Evolutionary conservation across 2,797 vertebrate genomes (phyloP).

Genomic region (Acanthiza pusilla): DNA sequence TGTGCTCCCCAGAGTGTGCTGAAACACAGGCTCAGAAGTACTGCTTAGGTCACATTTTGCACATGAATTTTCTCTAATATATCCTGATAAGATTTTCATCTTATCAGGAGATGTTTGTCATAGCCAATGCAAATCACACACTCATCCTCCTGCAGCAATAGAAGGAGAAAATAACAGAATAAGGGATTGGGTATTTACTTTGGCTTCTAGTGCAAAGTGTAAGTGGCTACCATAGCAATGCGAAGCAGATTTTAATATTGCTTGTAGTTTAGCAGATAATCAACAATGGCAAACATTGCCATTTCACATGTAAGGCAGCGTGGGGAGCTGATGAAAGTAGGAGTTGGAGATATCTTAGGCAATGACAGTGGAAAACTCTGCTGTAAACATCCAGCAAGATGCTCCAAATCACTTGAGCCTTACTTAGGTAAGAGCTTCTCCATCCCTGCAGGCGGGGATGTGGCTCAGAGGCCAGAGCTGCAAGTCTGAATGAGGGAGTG

Average conservation of each 20-base stretch:
- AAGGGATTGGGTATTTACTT: neutral
- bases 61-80: neutral
- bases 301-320: neutral
- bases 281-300: neutral
- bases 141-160: neutral
- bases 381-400: neutral
- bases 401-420: neutral
- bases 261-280: neutral
- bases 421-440: neutral
- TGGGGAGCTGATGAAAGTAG: neutral
- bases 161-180: neutral
- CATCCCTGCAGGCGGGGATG: neutral
- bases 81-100: neutral
- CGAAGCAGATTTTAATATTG: neutral
- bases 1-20: neutral
- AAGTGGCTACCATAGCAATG: slow-evolving; percentile 27
- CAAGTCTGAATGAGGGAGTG: neutral
- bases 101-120: neutral
- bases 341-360: neutral
- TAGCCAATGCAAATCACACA: neutral
- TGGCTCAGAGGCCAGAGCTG: neutral
- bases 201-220: neutral
- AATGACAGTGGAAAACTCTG: neutral
- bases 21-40: neutral
- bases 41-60: neutral